phyloP scores from a whole-genome alignment of 2,113 vertebrate genomes.

The Gobiocypris rarus region DNA sequence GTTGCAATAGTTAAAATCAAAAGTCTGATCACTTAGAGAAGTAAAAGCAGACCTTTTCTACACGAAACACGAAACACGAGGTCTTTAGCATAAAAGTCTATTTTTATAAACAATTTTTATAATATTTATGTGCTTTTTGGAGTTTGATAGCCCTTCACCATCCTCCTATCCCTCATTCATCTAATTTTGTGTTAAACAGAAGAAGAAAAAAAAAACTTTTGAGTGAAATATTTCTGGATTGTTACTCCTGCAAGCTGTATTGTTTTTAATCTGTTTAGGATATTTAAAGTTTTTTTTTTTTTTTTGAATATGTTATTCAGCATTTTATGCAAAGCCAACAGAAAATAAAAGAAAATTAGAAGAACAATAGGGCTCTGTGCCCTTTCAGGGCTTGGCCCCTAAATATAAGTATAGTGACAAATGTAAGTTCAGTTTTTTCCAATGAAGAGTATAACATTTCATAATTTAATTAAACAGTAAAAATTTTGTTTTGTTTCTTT shows the following conservation, averaged over 20 bases:
- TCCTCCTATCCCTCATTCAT: background rate
- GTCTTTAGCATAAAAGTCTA: too few relatives aligned
- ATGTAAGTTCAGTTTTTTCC: background rate
- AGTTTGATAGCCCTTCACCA: background rate
- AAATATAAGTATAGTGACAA: too few relatives aligned
- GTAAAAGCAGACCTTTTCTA: background rate
- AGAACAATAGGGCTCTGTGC: too few relatives aligned
- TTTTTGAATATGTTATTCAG: too few relatives aligned
- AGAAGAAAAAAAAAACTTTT: too few relatives aligned
- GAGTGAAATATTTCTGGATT: background rate
- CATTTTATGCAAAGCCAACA: too few relatives aligned
- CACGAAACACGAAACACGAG: background rate
- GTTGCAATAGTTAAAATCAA: background rate
- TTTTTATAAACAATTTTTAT: background rate
- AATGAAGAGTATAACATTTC: background rate
- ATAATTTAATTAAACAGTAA: too few relatives aligned
- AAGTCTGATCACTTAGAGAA: background rate
- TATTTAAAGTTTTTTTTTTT: background rate
- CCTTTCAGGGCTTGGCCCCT: too few relatives aligned
- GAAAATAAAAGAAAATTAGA: too few relatives aligned
- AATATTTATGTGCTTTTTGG: background rate
- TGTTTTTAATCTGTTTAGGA: background rate
- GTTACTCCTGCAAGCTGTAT: background rate
- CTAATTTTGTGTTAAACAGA: too few relatives aligned
- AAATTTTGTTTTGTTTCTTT: too few relatives aligned